These are phyloP conservation scores for Enteromius radiatus DNA, from an alignment of 2,797 vertebrate species.

Conservation along the genomic window DNA sequence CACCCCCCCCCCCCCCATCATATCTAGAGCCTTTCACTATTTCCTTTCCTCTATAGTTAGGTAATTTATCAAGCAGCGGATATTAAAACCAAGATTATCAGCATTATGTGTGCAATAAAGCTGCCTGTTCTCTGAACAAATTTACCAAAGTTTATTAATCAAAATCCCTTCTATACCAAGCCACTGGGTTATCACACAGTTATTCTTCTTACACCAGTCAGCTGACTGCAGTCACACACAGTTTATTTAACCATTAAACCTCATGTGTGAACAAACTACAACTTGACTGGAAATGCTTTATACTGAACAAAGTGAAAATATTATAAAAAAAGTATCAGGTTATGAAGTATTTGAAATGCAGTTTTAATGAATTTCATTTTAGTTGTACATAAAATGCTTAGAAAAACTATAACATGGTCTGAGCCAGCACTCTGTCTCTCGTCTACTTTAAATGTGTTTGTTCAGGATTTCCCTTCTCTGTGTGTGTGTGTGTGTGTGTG, in stretches of 20 bases:
- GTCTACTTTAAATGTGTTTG: not conserved
- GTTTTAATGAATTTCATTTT: not conserved
- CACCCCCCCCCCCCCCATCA: no score
- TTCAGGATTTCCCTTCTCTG: not conserved
- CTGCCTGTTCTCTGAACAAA: constrained; percentile 41
- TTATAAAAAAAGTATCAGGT: not conserved
- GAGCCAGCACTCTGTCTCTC: not conserved
- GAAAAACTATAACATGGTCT: not conserved
- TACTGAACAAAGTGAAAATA: not conserved
- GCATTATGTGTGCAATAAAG: not conserved
- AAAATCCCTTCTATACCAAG: constrained; percentile 16
- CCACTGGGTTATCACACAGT: not conserved
- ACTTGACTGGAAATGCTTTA: not conserved
- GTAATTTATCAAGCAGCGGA: constrained; percentile 25
- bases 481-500: no score
- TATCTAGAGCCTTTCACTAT: not conserved
- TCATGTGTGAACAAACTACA: not conserved
- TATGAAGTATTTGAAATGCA: not conserved
- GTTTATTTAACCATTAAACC: not conserved
- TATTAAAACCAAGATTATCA: constrained; percentile 49
- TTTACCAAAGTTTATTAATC: constrained; percentile 41
- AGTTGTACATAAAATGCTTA: not conserved
- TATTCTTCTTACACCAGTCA: not conserved
- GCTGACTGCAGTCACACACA: not conserved
- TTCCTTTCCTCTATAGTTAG: not conserved